Evolutionary conservation across 2,113 vertebrate species (phyloP), one percentile per base, ranked within the genome.

Genomic region (Odobenus rosmarus): DNA sequence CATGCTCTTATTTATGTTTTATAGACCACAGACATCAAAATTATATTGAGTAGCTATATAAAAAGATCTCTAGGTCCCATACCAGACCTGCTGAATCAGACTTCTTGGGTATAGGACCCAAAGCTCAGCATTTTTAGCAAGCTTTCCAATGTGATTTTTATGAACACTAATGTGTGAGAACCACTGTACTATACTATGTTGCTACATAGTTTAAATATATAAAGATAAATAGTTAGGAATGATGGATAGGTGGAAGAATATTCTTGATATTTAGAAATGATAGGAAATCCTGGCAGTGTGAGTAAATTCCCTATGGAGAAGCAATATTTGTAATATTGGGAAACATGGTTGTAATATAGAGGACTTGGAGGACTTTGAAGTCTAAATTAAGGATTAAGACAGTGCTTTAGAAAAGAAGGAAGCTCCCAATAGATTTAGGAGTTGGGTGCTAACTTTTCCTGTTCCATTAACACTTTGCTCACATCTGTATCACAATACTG

Each of bases 321-420:
- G 2, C n/a, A 74, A 19, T 92, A 36, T 84, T 83, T 61, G 12
- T 61, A 62, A 92, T 51, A 36, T 11, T 61, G 79, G 39, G 36
- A 82, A 86, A 74, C 23, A 33, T 14, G 69, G 16, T 91, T 95
- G 36, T 49, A 3, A 55, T 86, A n/a, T 18, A 94, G 81, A 95
- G 26, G 21, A 36, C 62, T 59, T 61, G 14, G 26, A 96, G 71
- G 72, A 92, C 59, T 93, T 74, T 55, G 39, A 76, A 77, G 9
- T 91, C 72, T 81, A 92, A 69, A 33, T 88, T 92, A 64, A 90
- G 94, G 76, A 53, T 77, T 88, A 71, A 11, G 14, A 82, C 12
- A 28, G 31, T 81, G 28, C 18, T 95, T 96, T 88, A 85, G 77
- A 92, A 82, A 94, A 84, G 61, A 74, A 95, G 72, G 83, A 92